phyloP scores from a whole-genome alignment of 2,888 invertebrate genomes.

The Nycteola revayana region DNA sequence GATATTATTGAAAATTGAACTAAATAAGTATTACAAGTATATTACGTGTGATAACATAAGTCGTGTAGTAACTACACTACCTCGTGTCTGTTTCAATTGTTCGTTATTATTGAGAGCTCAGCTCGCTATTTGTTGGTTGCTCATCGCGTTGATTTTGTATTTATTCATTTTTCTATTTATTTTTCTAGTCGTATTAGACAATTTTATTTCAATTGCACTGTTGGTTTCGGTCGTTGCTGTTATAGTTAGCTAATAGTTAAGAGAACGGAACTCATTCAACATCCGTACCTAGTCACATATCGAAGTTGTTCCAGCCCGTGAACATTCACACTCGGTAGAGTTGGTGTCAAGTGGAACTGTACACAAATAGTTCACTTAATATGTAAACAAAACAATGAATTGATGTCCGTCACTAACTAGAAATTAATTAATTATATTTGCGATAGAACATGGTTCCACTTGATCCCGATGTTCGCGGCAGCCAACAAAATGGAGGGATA shows the following conservation, averaged over 20 bases:
- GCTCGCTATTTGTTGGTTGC: slow-evolving; percentile 70
- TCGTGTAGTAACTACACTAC: slow-evolving; percentile 79
- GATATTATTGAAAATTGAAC: slow-evolving; percentile 33
- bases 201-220: slow-evolving; percentile 43
- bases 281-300: slow-evolving; percentile 67
- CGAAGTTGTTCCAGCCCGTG: slow-evolving; percentile 43
- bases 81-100: slow-evolving; percentile 62
- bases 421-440: slow-evolving; percentile 22
- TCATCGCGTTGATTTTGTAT: slow-evolving; percentile 60
- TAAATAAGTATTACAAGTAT: slow-evolving; percentile 40
- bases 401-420: slow-evolving; percentile 34
- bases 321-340: slow-evolving; percentile 38
- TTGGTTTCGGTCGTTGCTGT: slow-evolving; percentile 39
- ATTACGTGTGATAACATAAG: slow-evolving; percentile 66
- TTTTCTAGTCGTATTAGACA: slow-evolving; percentile 64
- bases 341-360: slow-evolving; percentile 35
- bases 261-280: slow-evolving; percentile 47
- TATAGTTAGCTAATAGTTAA: slow-evolving; percentile 44
- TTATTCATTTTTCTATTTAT: slow-evolving; percentile 43
- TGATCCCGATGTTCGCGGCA: slow-evolving; percentile 42
- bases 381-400: slow-evolving; percentile 37
- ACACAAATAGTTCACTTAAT: slow-evolving; percentile 14
- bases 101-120: slow-evolving; percentile 62
- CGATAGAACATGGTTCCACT: slow-evolving; percentile 29
- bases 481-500: slow-evolving; percentile 57